A percentile compares a stretch with the other conserved stretches of the same genome.
Conservation (phyloP, 2,113 vertebrate species). For the Nothobranchius furzeri region DNA sequence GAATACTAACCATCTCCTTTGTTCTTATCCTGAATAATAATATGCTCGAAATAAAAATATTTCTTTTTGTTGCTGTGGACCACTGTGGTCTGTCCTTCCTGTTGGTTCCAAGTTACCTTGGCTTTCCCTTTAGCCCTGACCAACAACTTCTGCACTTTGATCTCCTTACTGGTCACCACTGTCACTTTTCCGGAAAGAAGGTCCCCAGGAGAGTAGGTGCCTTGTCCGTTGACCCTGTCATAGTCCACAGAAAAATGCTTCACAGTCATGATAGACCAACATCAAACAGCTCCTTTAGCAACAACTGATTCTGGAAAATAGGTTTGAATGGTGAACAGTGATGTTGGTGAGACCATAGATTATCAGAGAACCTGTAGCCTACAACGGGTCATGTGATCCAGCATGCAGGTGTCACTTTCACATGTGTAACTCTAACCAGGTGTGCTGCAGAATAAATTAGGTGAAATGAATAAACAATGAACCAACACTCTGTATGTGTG, state of each 20-base stretch:
- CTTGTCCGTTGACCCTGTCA: conserved; percentile 48
- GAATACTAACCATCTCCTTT: conserved; percentile 70
- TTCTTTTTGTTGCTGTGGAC: conserved; percentile 56
- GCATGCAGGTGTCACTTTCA: conserved; percentile 65
- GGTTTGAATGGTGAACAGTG: neutral
- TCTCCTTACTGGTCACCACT: conserved; percentile 62
- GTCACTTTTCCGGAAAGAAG: conserved; percentile 60
- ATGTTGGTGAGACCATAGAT: conserved; percentile 1
- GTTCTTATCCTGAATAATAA: conserved; percentile 73
- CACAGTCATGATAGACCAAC: conserved; percentile 52
- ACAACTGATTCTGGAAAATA: neutral
- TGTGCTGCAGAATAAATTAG: conserved; percentile 6
- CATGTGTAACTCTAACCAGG: conserved; percentile 54
- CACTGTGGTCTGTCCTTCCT: conserved; percentile 21
- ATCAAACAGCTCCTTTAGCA: neutral
- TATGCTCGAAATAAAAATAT: conserved; percentile 69
- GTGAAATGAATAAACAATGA: neutral
- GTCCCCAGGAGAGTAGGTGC: conserved; percentile 65
- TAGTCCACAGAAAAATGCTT: conserved; percentile 67
- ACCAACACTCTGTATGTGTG: neutral
- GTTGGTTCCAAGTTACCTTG: conserved; percentile 58
- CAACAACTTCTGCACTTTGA: conserved; percentile 65
- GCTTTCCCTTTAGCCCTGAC: conserved; percentile 70
- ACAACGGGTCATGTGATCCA: conserved; percentile 46
- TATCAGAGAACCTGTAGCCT: conserved; percentile 27